These are phyloP conservation scores for Harpegnathos saltator DNA, from an alignment of 1,140 invertebrate species.

Conservation along the genomic window DNA sequence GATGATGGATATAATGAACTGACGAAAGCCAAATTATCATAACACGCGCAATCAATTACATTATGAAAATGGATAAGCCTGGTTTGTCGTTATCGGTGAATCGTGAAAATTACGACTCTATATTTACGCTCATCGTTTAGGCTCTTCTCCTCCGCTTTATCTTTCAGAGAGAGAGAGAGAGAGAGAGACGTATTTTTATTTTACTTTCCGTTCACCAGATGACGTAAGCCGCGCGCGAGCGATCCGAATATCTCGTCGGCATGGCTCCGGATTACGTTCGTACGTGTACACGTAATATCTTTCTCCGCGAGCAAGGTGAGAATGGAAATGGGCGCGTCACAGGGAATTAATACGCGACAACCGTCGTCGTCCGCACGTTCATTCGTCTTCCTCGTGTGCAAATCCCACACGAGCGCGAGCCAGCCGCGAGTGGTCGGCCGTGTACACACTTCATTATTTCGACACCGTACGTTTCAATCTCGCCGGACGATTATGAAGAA, in stretches of 20 bases:
- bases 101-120: conserved; percentile 27
- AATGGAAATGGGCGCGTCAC: conserved; percentile 4
- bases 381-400: conserved; percentile 50
- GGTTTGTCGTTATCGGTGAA: conserved; percentile 3
- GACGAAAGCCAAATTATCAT: no score
- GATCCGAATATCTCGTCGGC: conserved; percentile 15
- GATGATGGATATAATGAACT: no score
- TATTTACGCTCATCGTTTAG: conserved; percentile 26
- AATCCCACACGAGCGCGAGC: conserved; percentile 45
- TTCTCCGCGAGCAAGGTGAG: conserved; percentile 8
- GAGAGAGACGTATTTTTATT: no score
- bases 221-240: not conserved
- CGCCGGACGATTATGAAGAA: conserved; percentile 40
- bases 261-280: conserved; percentile 25
- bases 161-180: no score
- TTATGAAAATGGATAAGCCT: no score
- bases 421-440: conserved; percentile 28
- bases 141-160: not conserved
- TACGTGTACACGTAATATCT: conserved; percentile 11
- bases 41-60: no score
- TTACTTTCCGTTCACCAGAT: not conserved
- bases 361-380: conserved; percentile 8
- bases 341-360: conserved; percentile 46
- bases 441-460: conserved; percentile 61
- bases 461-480: conserved; percentile 55